Base-by-base conservation (phyloP, 2,888 invertebrate genomes). In the Agrenia bidenticulata region DNA sequence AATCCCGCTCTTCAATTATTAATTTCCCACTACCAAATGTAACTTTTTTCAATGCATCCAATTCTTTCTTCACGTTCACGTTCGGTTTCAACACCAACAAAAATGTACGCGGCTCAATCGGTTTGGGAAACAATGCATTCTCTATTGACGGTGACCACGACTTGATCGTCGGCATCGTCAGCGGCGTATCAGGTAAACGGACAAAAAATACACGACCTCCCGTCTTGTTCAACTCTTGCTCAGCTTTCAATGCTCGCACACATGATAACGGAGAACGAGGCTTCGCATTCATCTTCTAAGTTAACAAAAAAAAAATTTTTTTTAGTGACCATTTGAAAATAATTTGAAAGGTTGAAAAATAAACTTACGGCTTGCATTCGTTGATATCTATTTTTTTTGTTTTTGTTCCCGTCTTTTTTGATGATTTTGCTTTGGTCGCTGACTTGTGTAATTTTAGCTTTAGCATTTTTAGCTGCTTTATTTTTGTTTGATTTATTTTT, bases 61-160 rank as follows among this genome's bases (percentile, higher is more conserved):
- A 27, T 67, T 73, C 75, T 55, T 76, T 76, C 58, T 74, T 74
- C 21, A 72, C 58, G 51, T 76, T 68, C 9, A 62, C 50, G 27
- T 64, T 66, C 15, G 68, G 69, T 41, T 73, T 73, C 17, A 76
- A 64, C 11, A 73, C 70, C n/a, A 76, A 21, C 9, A 73, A 56
- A 58, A 76, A 76, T 15, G 67, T 63, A 11, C 75, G 45, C 1
- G 73, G 69, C 57, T 74, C 75, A 2, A 76, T 54, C 4, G 73
- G 65, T 37, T 66, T 69, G 2, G 65, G 64, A 54, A 76, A 76
- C 27, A 76, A 63, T n/a, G 67, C 72, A 27, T 64, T 66, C 63
- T 76, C 75, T 19, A 76, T 63, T 1, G 49, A 39, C 4, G 61
- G 13, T 4, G 62, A 66, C 73, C 73, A 73, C n/a, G 59, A 63